Conservation (phyloP, 2,113 vertebrate genomes). For the Triplophysa dalaica region DNA sequence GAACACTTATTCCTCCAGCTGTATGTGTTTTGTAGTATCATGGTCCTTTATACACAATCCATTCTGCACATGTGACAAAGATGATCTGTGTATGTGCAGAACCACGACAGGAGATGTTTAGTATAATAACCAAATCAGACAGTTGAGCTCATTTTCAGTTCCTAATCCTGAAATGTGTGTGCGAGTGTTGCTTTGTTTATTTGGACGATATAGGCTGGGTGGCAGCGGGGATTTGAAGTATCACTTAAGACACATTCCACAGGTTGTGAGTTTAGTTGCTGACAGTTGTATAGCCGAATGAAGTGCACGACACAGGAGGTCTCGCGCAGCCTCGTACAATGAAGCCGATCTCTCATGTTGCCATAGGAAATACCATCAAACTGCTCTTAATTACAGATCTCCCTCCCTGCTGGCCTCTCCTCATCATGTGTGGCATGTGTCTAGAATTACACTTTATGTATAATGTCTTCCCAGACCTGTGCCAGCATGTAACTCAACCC, state of each 20-base stretch:
- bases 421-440: slow-evolving; percentile 71
- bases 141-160: background rate
- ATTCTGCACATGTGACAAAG: slow-evolving; percentile 35
- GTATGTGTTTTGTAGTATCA: slow-evolving; percentile 34
- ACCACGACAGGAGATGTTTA: slow-evolving; percentile 39
- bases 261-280: slow-evolving; percentile 37
- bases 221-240: slow-evolving; percentile 37
- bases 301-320: slow-evolving; percentile 59
- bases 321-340: slow-evolving; percentile 53
- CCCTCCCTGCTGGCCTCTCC: slow-evolving; percentile 61
- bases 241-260: slow-evolving; percentile 43
- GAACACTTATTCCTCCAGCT: too few relatives aligned
- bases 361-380: slow-evolving; percentile 67
- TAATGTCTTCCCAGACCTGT: slow-evolving; percentile 62
- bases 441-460: slow-evolving; percentile 69
- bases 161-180: background rate
- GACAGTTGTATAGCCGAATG: slow-evolving; percentile 50
- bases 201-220: slow-evolving; percentile 8
- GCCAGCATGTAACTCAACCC: slow-evolving; percentile 67
- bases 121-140: slow-evolving; percentile 15
- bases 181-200: slow-evolving; percentile 9
- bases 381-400: slow-evolving; percentile 69
- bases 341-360: slow-evolving; percentile 59
- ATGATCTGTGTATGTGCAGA: slow-evolving; percentile 39
- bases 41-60: slow-evolving; percentile 35